phyloP scores from a whole-genome alignment of 1,140 invertebrate genomes.

The Coelopa frigida region DNA sequence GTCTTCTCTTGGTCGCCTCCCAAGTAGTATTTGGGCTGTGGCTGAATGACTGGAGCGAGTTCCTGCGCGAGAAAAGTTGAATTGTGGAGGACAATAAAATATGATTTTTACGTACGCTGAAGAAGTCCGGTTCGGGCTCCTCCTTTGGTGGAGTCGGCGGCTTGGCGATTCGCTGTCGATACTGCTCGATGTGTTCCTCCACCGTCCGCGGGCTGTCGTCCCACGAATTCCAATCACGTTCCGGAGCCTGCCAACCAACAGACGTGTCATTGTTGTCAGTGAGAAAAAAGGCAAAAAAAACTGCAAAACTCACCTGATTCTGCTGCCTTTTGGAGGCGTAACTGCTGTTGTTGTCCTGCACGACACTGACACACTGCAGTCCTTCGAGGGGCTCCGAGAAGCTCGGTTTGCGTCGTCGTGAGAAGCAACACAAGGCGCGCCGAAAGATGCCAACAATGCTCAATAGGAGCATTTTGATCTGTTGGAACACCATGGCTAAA shows the following conservation, averaged over 20 bases:
- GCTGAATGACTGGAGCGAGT: constrained; percentile 38
- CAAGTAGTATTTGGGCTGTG: constrained; percentile 37
- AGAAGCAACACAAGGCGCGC: constrained; percentile 41
- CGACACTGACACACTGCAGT: constrained; percentile 28
- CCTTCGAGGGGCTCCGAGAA: constrained; percentile 17
- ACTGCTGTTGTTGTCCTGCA: constrained; percentile 16
- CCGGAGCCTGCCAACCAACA: constrained; percentile 12
- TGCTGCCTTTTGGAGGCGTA: too few species aligned
- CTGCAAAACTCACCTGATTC: too few species aligned
- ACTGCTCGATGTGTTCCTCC: constrained; percentile 43
- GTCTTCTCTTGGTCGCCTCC: constrained; percentile 15
- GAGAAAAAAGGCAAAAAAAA: too few species aligned
- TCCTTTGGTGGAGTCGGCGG: constrained; percentile 35
- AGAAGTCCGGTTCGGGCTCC: constrained; percentile 39
- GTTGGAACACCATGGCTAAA: constrained; percentile 29
- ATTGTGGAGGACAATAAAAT: background rate
- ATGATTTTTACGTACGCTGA: constrained; percentile 28
- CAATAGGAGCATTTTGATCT: constrained; percentile 37
- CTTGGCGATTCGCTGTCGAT: constrained; percentile 37
- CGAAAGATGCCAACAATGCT: constrained; percentile 32
- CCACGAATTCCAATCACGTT: constrained; percentile 44
- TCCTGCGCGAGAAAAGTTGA: constrained; percentile 23
- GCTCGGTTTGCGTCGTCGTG: constrained; percentile 33
- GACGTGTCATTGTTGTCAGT: background rate
- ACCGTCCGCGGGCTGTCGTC: constrained; percentile 41